phyloP scores from a whole-genome alignment of 35 echinoderm and acorn worm species.

The Eucidaris tribuloides region DNA sequence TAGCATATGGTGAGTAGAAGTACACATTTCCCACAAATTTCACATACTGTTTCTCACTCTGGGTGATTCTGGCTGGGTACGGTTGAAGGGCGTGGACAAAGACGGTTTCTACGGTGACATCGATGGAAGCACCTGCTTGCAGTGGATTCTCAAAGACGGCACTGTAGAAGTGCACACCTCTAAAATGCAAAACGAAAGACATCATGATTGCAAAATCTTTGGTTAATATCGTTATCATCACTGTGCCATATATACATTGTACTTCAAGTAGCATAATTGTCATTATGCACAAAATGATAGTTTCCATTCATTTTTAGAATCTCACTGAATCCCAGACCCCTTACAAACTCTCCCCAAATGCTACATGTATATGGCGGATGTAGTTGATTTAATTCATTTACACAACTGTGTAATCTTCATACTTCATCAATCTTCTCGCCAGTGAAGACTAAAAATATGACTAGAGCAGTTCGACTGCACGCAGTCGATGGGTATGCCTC shows the following conservation, averaged over 20 bases:
- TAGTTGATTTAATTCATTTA: no score
- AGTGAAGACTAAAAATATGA: no score
- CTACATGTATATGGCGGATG: not conserved
- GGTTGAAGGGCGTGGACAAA: conserved; percentile 68
- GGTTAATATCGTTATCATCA: not conserved
- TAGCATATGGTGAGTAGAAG: conserved; percentile 81
- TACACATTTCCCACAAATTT: conserved; percentile 75
- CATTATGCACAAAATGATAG: not conserved
- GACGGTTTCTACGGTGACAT: conserved; percentile 60
- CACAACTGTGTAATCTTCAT: no score
- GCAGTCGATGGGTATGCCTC: no score
- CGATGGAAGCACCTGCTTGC: conserved; percentile 39
- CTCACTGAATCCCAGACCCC: not conserved
- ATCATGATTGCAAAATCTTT: not conserved
- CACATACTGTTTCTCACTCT: conserved; percentile 91
- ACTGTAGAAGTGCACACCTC: conserved; percentile 60
- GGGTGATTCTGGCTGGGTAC: conserved; percentile 79
- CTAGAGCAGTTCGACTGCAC: no score
- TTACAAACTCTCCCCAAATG: not conserved
- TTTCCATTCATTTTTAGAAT: not conserved
- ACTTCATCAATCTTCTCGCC: no score
- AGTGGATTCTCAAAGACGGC: conserved; percentile 60
- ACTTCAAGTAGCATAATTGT: not conserved
- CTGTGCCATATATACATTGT: not conserved
- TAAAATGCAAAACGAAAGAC: conserved; percentile 8